phyloP scores from a whole-genome alignment of 1,140 invertebrate species.

The Sitobion miscanthi region DNA sequence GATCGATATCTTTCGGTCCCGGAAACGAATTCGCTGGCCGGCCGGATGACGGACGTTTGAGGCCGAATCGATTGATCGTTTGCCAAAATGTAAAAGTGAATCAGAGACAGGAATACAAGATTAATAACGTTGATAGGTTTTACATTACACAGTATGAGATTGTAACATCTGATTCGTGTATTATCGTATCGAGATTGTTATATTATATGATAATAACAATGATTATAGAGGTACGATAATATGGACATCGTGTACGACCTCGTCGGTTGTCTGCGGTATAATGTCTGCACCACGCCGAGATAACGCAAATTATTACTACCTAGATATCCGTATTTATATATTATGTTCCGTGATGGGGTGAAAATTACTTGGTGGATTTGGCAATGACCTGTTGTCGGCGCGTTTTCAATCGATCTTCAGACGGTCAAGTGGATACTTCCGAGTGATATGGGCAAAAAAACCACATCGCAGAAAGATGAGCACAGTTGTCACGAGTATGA shows the following conservation, averaged over 20 bases:
- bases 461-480: background rate
- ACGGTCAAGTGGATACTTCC: background rate
- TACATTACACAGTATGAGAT: background rate
- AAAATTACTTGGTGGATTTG: background rate
- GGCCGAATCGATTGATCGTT: background rate
- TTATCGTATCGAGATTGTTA: background rate
- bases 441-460: background rate
- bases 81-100: conserved; percentile 1
- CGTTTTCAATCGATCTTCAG: background rate
- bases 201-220: background rate
- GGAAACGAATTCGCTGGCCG: background rate
- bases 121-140: background rate
- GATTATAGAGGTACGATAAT: background rate
- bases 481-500: background rate
- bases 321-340: background rate
- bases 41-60: background rate
- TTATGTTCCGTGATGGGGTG: background rate
- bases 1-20: background rate
- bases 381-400: background rate
- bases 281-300: background rate
- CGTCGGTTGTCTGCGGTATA: background rate
- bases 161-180: background rate
- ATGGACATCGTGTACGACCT: conserved; percentile 2
- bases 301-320: background rate
- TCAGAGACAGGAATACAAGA: background rate